Evolutionary conservation across 1,140 invertebrate species (phyloP), one percentile per base, ranked within the genome.

Genomic region (Acromyrmex charruanus): DNA sequence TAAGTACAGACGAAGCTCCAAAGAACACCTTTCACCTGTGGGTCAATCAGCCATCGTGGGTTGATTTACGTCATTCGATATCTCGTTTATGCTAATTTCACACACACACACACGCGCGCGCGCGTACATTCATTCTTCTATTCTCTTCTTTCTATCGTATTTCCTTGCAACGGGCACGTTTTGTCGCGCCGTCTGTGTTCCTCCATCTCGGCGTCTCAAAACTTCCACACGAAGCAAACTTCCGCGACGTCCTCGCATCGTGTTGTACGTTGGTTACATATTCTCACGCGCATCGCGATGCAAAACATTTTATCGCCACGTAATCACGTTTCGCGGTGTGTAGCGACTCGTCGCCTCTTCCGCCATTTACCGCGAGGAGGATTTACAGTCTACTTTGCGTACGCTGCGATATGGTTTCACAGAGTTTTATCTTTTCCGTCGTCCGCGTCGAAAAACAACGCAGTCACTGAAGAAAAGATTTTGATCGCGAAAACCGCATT

Each of bases 21-120:
- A 87, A 49, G 58, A 74, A 74, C 81, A 92, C 88, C 90, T 91
- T 91, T 91, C 77, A 92, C 88, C 80, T 51, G 49, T 77, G 82
- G 77, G 80, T 91, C 87, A 89, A 80, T 81, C 88, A 89, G 89
- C 77, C 81, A 85, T 89, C 84, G 84, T 69, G 49, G 21, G 81
- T 44, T 44, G 66, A 31, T 63, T 92, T 92, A 91, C 91, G 74
- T 87, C 88, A 88, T 63, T 91, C 68, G 84, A 87, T 88, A 80
- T 35, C n/a, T 35, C 39, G 25, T 82, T 61, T 61, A 59, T 31
- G 55, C 6, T 74, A 82, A 82, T 82, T 61, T 6, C 25, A 49
- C 21, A 14, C 3, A n/a, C 7, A 61, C 16, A 14, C 12, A 31
- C 39, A 9, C 7, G n/a, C 39, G 3, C 9, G 7, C 0, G 7